A percentile compares a stretch with the other conserved stretches of the same genome.
phyloP scores from a whole-genome alignment of 1,140 invertebrate genomes.

The Drosophila dunni region DNA sequence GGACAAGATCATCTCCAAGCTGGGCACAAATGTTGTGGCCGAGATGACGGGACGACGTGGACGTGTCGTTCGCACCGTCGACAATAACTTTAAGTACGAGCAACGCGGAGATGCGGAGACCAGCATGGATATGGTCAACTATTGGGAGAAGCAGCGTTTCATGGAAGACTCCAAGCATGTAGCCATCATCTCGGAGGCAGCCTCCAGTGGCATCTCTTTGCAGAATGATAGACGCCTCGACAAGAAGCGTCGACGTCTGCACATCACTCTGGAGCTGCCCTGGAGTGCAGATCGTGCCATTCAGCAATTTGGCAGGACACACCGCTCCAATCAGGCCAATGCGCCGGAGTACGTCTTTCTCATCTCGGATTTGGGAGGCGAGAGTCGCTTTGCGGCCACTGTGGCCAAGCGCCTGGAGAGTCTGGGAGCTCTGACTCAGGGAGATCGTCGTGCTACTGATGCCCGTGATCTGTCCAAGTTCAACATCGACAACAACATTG shows the following conservation, averaged over 20 bases:
- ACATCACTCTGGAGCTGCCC: constrained; percentile 98
- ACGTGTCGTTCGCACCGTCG: constrained; percentile 95
- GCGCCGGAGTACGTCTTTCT: constrained; percentile 99
- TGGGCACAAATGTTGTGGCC: constrained; percentile 98
- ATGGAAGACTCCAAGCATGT: constrained; percentile 99
- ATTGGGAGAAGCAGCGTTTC: constrained; percentile 94
- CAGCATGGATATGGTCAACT: constrained; percentile 97
- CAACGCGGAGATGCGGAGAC: constrained; percentile 96
- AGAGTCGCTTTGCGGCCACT: constrained; percentile 96
- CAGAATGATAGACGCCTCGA: constrained; percentile 95
- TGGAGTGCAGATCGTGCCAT: constrained; percentile 99
- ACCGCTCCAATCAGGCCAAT: constrained; percentile 93
- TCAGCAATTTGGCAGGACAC: constrained; percentile 97
- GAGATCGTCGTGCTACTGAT: constrained; percentile 98
- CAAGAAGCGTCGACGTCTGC: constrained; percentile 96
- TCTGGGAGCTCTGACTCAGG: constrained; percentile 98
- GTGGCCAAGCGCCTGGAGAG: constrained; percentile 98
- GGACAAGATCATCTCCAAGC: constrained; percentile 98
- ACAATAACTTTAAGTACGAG: constrained; percentile 95
- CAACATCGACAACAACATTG: constrained; percentile 99
- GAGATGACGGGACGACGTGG: constrained; percentile 99
- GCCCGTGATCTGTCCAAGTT: constrained; percentile 98
- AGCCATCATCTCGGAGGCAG: constrained; percentile 99
- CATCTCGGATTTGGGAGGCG: constrained; percentile 98
- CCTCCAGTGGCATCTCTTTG: constrained; percentile 98